These are phyloP conservation scores for Eulemur rufifrons DNA, from an alignment of 2,113 vertebrate species.

Conservation along the genomic window DNA sequence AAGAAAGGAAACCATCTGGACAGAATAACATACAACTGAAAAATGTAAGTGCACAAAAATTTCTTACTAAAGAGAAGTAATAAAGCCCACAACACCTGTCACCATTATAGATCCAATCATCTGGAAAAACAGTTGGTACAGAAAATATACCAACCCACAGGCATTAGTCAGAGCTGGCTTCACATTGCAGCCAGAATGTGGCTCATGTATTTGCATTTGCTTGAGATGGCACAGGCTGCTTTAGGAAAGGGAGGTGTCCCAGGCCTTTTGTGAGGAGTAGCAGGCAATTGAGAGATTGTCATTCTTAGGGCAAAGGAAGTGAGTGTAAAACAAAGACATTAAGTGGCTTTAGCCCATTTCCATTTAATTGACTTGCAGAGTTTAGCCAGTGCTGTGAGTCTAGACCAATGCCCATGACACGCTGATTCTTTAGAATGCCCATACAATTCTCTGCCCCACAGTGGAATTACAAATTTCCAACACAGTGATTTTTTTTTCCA, in stretches of 20 bases:
- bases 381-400: not conserved
- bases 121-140: constrained; percentile 3
- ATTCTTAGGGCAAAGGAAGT: not conserved
- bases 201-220: not conserved
- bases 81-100: not conserved
- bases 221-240: not conserved
- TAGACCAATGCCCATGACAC: rapidly evolving
- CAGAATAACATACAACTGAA: not conserved
- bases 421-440: not conserved
- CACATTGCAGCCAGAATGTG: not conserved
- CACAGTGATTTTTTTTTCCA: not conserved
- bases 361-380: not conserved
- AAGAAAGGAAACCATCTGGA: not conserved
- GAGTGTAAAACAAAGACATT: not conserved
- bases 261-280: not conserved
- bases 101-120: constrained; percentile 1
- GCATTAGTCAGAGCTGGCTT: not conserved
- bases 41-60: not conserved
- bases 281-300: not conserved
- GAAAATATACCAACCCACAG: not conserved
- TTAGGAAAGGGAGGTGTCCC: not conserved
- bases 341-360: not conserved
- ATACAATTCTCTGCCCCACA: not conserved
- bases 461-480: not conserved
- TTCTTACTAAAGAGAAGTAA: not conserved